These are phyloP conservation scores for Atethmia centrago DNA, from an alignment of 2,888 invertebrate species.

Conservation along the genomic window DNA sequence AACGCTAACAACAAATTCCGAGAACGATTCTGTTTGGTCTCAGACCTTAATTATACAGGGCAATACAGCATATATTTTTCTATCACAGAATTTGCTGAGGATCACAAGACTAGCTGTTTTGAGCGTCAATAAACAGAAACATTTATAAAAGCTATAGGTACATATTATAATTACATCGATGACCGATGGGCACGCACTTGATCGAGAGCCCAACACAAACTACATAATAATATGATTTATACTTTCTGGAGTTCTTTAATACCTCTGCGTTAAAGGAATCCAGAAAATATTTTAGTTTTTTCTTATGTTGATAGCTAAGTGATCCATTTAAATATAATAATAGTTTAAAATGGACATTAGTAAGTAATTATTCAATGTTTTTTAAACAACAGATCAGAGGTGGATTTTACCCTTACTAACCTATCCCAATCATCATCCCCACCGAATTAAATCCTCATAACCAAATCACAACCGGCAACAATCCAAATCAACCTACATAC, in stretches of 20 bases:
- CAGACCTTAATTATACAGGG: background rate
- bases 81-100: background rate
- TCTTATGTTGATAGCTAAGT: too few species aligned
- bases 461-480: conserved; percentile 24
- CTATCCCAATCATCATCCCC: background rate
- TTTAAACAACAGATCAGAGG: background rate
- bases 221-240: too few species aligned
- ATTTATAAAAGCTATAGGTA: background rate
- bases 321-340: too few species aligned
- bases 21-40: background rate
- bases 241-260: too few species aligned
- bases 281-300: too few species aligned
- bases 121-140: too few species aligned
- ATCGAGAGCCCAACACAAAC: background rate
- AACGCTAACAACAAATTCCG: background rate
- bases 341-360: too few species aligned
- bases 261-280: too few species aligned
- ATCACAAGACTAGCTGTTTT: background rate
- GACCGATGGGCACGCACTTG: too few species aligned
- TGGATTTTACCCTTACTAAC: background rate
- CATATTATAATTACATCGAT: too few species aligned
- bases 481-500: conserved; percentile 22
- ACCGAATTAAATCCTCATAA: background rate
- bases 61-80: background rate
- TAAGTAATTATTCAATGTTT: background rate